Evolutionary conservation across 1,140 invertebrate species (phyloP).

Genomic region (Condylostylus longicornis): DNA sequence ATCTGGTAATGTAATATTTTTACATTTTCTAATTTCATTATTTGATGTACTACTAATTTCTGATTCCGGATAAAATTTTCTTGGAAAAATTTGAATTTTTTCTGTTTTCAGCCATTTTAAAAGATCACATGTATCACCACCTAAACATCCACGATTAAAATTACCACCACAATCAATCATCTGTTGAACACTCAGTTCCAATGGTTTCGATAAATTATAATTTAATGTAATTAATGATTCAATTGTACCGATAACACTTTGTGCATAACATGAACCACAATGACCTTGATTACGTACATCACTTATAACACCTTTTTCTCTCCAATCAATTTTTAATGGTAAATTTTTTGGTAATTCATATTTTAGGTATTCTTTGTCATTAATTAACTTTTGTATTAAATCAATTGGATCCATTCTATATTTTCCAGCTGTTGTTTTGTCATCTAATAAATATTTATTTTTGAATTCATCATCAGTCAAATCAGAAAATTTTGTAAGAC

Average conservation of each 20-base stretch:
- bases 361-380: too few species aligned
- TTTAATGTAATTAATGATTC: constrained; percentile 63
- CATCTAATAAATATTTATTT: too few species aligned
- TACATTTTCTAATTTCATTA: too few species aligned
- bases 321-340: constrained; percentile 36
- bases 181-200: constrained; percentile 33
- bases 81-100: constrained; percentile 40
- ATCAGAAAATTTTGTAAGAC: too few species aligned
- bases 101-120: constrained; percentile 52
- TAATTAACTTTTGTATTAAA: too few species aligned
- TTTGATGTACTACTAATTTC: too few species aligned
- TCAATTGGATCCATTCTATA: too few species aligned
- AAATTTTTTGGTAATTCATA: too few species aligned
- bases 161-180: constrained; percentile 65
- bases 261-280: constrained; percentile 82
- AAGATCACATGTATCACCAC: constrained; percentile 67
- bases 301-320: constrained; percentile 50
- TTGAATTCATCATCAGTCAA: constrained; percentile 9
- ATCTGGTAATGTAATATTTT: too few species aligned
- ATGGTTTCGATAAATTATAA: constrained; percentile 40
- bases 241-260: constrained; percentile 58
- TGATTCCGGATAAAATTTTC: constrained; percentile 47
- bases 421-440: too few species aligned
- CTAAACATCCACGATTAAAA: constrained; percentile 59
- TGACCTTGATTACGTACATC: constrained; percentile 54